A percentile compares a stretch with the other conserved stretches of the same genome.
Conservation (phyloP, 2,797 vertebrate species). For the Phalloptychus januarius region DNA sequence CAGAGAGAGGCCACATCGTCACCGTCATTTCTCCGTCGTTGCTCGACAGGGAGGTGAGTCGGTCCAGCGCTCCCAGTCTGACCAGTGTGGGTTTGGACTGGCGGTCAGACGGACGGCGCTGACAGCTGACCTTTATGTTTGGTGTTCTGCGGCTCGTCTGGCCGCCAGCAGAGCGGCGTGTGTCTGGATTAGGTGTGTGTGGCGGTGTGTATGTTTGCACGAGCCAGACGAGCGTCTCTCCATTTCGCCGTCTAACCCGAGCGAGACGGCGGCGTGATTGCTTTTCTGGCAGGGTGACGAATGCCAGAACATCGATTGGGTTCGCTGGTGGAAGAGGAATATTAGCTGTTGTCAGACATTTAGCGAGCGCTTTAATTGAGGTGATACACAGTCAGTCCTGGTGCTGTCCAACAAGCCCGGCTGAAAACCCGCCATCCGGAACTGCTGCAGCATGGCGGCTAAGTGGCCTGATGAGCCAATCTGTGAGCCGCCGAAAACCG, state of each 20-base stretch:
- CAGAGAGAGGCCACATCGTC: conserved; percentile 94
- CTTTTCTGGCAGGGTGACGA: conserved; percentile 79
- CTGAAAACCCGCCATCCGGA: conserved; percentile 81
- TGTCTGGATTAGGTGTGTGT: neutral
- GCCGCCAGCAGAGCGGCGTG: conserved; percentile 2
- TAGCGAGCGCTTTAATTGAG: conserved; percentile 82
- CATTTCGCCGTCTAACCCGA: conserved; percentile 50
- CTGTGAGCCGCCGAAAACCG: conserved; percentile 50
- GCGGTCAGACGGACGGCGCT: conserved; percentile 5
- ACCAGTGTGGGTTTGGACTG: neutral
- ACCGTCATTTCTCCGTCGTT: conserved; percentile 90
- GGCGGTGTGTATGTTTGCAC: conserved; percentile 12
- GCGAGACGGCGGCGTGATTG: conserved; percentile 81
- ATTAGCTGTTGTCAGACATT: conserved; percentile 86
- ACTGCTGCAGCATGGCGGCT: conserved; percentile 66
- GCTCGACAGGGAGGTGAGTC: conserved; percentile 91
- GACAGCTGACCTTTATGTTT: neutral
- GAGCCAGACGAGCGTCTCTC: conserved; percentile 47
- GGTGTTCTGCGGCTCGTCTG: neutral
- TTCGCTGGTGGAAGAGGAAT: conserved; percentile 77
- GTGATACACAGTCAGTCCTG: conserved; percentile 78
- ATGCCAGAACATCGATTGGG: conserved; percentile 82
- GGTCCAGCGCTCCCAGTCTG: neutral
- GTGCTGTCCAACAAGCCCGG: conserved; percentile 79
- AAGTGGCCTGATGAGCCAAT: conserved; percentile 62